These are phyloP conservation scores for Sinonovacula constricta DNA, from an alignment of 1,140 invertebrate species.

Conservation along the genomic window DNA sequence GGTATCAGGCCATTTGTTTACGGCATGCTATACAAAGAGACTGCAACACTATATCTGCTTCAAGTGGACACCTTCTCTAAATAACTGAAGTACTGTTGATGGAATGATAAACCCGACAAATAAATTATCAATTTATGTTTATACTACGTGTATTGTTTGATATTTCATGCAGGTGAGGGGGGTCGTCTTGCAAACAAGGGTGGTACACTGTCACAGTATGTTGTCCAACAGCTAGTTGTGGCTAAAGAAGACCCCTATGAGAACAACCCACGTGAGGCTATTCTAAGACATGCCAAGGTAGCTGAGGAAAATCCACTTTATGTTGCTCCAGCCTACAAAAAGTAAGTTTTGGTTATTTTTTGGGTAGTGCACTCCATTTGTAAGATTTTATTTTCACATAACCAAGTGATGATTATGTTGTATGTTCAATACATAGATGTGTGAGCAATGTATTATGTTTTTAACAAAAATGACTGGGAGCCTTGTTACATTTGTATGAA, in stretches of 20 bases:
- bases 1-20: no score
- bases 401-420: background rate
- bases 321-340: conserved; percentile 79
- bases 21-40: no score
- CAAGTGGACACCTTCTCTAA: no score
- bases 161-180: conserved; percentile 86
- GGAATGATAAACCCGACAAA: no score
- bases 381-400: background rate
- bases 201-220: conserved; percentile 97
- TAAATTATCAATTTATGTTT: no score
- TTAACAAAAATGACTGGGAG: no score
- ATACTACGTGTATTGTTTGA: no score
- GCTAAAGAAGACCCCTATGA: conserved; percentile 95
- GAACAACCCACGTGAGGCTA: conserved; percentile 97
- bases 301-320: conserved; percentile 98
- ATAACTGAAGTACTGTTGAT: no score
- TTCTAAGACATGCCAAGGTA: conserved; percentile 97
- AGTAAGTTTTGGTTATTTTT: conserved; percentile 57
- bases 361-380: background rate
- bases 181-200: conserved; percentile 97
- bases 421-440: background rate
- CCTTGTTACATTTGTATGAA: no score
- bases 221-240: conserved; percentile 95
- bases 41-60: no score
- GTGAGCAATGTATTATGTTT: background rate